Evolutionary conservation across 2,888 invertebrate species (phyloP).

Genomic region (Drosophila antonietae): DNA sequence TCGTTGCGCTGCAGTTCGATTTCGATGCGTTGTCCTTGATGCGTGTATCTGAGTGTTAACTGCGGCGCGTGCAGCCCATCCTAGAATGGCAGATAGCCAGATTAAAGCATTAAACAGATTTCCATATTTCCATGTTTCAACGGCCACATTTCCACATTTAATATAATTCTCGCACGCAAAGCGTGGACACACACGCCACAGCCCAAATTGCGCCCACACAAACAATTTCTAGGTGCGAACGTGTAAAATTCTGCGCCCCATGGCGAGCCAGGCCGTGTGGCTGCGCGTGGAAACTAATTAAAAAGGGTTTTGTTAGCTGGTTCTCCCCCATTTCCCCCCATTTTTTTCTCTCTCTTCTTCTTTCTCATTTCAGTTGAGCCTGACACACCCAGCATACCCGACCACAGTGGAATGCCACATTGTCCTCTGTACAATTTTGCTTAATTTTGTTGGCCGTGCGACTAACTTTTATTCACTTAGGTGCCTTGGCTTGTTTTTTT

Average conservation of each 20-base stretch:
- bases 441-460: constrained; percentile 22
- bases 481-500: neutral
- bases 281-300: constrained; percentile 61
- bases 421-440: constrained; percentile 16
- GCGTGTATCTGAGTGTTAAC: constrained; percentile 57
- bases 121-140: constrained; percentile 9
- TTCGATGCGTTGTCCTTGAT: constrained; percentile 57
- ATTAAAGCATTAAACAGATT: constrained; percentile 45
- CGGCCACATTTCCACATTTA: neutral
- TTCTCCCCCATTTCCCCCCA: neutral
- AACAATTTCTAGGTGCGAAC: constrained; percentile 51
- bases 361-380: neutral
- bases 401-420: constrained; percentile 10
- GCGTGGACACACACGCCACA: constrained; percentile 45
- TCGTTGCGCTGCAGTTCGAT: constrained; percentile 83
- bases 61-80: constrained; percentile 42
- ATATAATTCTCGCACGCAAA: constrained; percentile 69
- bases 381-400: constrained; percentile 25
- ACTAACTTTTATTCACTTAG: constrained; percentile 21
- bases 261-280: constrained; percentile 11
- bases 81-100: constrained; percentile 25
- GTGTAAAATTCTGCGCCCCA: constrained; percentile 47
- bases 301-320: constrained; percentile 43
- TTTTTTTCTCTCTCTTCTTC: neutral
- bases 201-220: constrained; percentile 3